Base-by-base conservation (phyloP, 2,888 invertebrate species). In the Lypha dubia region DNA sequence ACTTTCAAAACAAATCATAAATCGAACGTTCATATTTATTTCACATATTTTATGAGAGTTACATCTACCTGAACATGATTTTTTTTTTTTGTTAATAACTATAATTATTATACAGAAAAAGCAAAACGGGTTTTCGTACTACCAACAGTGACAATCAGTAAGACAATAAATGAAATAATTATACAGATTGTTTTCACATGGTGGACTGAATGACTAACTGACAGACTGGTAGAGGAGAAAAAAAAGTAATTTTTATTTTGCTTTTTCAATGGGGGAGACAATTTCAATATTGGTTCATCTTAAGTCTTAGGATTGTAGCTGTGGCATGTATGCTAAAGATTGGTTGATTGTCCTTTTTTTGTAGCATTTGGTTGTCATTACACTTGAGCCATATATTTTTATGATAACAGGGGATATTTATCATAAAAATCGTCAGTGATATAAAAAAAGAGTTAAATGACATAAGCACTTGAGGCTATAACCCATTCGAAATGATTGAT, bases 1-100 rank as follows among this genome's bases (percentile, higher is more conserved):
- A 83, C 77, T 77, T 83, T 77, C 79, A 83, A 70, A 79, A 79
- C 75, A 79, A 84, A 80, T 84, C 84, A 76, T 73, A 80, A 75
- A 80, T 84, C 70, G 79, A 84, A 75, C 58, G 51, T 32, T 22
- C 15, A 49, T 51, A 51, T n/a, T n/a, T 46, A 38, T 32, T 65
- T 67, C n/a, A 68, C 32, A 3, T 38, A 22, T 67, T 6, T 51
- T 22, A 46, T 68, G 44, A 73, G 62, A 63, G 62, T 68, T 76
- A 7, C 51, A 79, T 79, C 32, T 65, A 46, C 38, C 20, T 44
- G 75, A 79, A 79, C 79, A 75, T 70, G 65, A 67, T 73, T 74
- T 60, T 79, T 60, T 79, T 84, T 71, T 60, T 60, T 79, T 84
- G 67, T 60, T 76, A 84, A 84, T 84, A 84, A 84, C 79, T 75